These are phyloP conservation scores for Varanus komodoensis DNA, from an alignment of 2,113 vertebrate species.

Conservation along the genomic window DNA sequence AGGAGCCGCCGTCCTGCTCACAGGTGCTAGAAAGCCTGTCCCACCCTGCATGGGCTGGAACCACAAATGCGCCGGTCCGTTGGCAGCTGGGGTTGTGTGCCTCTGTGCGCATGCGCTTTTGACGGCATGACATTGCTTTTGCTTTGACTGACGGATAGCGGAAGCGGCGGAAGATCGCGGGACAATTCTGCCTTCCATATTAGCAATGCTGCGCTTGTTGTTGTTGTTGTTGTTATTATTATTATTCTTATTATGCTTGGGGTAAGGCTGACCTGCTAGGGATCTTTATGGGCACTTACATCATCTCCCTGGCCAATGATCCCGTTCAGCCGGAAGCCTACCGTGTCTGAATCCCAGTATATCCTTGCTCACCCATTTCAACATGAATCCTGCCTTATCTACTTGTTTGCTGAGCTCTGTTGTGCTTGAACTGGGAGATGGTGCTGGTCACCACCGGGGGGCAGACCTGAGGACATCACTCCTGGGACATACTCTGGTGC, in stretches of 20 bases:
- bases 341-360: neutral
- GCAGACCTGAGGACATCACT: neutral
- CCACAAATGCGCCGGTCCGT: neutral
- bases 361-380: neutral
- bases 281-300: neutral
- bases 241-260: too few relatives aligned
- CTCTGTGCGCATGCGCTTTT: neutral
- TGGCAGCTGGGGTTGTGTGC: neutral
- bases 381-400: neutral
- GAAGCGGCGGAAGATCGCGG: neutral
- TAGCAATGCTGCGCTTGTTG: neutral
- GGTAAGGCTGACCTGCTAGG: neutral
- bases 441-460: neutral
- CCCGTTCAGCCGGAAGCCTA: neutral
- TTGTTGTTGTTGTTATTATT: too few relatives aligned
- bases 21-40: neutral
- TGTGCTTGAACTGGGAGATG: neutral
- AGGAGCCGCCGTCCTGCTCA: too few relatives aligned
- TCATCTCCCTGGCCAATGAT: neutral
- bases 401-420: neutral
- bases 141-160: constrained; percentile 1
- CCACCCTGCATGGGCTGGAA: neutral
- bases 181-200: neutral
- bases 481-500: too few relatives aligned
- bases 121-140: neutral